phyloP scores from a whole-genome alignment of 2,113 vertebrate genomes.

The Ammodytes marinus region DNA sequence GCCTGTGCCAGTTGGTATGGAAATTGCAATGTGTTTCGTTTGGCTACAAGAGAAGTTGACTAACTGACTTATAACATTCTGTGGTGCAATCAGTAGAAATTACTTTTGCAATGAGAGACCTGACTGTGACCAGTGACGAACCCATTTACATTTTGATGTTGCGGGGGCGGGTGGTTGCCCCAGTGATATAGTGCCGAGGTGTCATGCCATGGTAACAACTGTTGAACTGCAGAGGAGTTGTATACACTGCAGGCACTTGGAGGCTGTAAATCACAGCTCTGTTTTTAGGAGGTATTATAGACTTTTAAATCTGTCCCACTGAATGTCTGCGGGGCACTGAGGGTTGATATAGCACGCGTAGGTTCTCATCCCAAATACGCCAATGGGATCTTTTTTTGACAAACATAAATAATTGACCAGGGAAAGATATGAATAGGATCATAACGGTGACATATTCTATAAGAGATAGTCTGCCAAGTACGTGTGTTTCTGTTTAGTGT shows the following conservation, averaged over 20 bases:
- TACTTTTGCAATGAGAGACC: constrained; percentile 21
- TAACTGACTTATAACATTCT: background rate
- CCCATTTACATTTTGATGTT: constrained; percentile 50
- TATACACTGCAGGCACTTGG: constrained; percentile 66
- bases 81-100: constrained; percentile 2
- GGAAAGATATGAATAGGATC: background rate
- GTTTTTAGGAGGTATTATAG: constrained; percentile 62
- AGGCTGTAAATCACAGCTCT: constrained; percentile 70
- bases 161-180: constrained; percentile 40
- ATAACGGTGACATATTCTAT: background rate
- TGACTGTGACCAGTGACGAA: constrained; percentile 47
- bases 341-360: background rate
- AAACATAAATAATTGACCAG: background rate
- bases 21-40: background rate
- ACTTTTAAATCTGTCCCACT: constrained; percentile 11
- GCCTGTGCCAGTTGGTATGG: background rate
- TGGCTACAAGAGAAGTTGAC: background rate
- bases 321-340: constrained; percentile 11
- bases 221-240: constrained; percentile 49
- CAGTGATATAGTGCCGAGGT: constrained; percentile 63
- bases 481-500: background rate
- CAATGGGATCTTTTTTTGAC: constrained; percentile 13
- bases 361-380: background rate
- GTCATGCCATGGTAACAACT: constrained; percentile 67
- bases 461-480: background rate